Conservation (phyloP, 1,140 invertebrate genomes). For the Drosophila bipectinata region DNA sequence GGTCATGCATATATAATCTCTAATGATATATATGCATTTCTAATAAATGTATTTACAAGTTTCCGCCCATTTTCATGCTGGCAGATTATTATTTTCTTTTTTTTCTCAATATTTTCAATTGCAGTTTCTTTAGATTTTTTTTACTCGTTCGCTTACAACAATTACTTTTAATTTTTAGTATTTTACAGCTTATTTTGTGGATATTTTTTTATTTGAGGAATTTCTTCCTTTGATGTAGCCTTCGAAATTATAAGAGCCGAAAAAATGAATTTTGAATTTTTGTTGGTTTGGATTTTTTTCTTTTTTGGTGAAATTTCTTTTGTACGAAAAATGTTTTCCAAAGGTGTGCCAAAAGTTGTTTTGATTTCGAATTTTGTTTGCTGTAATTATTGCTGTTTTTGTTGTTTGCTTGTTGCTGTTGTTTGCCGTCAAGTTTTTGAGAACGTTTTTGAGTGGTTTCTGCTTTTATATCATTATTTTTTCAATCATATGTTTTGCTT, state of each 20-base stretch:
- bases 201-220: conserved; percentile 27
- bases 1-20: conserved; percentile 41
- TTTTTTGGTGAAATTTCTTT: conserved; percentile 24
- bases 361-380: conserved; percentile 64
- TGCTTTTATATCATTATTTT: conserved; percentile 29
- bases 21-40: conserved; percentile 25
- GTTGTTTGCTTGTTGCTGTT: conserved; percentile 45
- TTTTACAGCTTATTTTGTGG: conserved; percentile 47
- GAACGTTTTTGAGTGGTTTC: conserved; percentile 84
- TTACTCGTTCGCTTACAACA: conserved; percentile 61
- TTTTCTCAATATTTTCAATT: conserved; percentile 39
- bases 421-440: conserved; percentile 67
- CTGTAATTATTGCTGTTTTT: conserved; percentile 43
- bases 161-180: conserved; percentile 43
- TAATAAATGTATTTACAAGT: conserved; percentile 67
- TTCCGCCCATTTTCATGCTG: conserved; percentile 25
- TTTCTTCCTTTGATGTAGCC: conserved; percentile 17
- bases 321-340: conserved; percentile 82
- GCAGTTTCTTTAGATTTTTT: not conserved
- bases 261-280: conserved; percentile 78
- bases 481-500: conserved; percentile 20
- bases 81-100: conserved; percentile 14
- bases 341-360: conserved; percentile 82
- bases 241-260: conserved; percentile 70
- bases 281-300: conserved; percentile 45